phyloP scores from a whole-genome alignment of 2,888 invertebrate species.

The Quadriops clusia region DNA sequence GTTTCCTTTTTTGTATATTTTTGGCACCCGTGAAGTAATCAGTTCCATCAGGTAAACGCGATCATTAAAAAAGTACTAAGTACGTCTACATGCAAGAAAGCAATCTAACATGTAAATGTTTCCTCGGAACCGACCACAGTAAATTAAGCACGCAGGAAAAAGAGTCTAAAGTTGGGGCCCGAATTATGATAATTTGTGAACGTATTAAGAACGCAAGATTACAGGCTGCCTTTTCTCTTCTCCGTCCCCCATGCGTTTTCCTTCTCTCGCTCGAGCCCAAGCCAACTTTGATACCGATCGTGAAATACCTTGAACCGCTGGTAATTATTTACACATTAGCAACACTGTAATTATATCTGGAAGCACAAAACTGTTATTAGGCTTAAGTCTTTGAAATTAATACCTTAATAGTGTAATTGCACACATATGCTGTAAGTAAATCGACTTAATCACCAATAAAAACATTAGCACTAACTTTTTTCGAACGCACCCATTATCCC shows the following conservation, averaged over 20 bases:
- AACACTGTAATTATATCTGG: slow-evolving; percentile 33
- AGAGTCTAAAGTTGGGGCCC: slow-evolving; percentile 16
- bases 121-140: slow-evolving; percentile 15
- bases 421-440: slow-evolving; percentile 14
- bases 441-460: slow-evolving; percentile 10
- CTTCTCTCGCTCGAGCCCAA: slow-evolving; percentile 6
- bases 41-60: too few relatives aligned
- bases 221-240: slow-evolving; percentile 20
- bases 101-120: slow-evolving; percentile 27
- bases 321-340: slow-evolving; percentile 40
- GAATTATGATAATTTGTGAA: slow-evolving; percentile 29
- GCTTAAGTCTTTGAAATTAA: slow-evolving; percentile 35
- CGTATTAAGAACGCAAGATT: slow-evolving; percentile 26
- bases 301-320: slow-evolving; percentile 30
- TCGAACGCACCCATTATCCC: too few relatives aligned
- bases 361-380: slow-evolving; percentile 33
- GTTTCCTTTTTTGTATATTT: too few relatives aligned
- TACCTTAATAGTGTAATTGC: slow-evolving; percentile 34
- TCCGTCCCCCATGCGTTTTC: slow-evolving; percentile 6
- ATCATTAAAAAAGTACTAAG: too few relatives aligned
- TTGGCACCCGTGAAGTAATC: too few relatives aligned
- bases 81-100: slow-evolving; percentile 22
- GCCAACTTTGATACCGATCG: slow-evolving; percentile 32
- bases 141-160: slow-evolving; percentile 20
- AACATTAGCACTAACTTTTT: slow-evolving; percentile 10